Percentiles rank a stretch among this genome's conserved stretches.
Evolutionary conservation across 23 tunicate species (phyloP).

Genomic region (Trididemnum clinides): DNA sequence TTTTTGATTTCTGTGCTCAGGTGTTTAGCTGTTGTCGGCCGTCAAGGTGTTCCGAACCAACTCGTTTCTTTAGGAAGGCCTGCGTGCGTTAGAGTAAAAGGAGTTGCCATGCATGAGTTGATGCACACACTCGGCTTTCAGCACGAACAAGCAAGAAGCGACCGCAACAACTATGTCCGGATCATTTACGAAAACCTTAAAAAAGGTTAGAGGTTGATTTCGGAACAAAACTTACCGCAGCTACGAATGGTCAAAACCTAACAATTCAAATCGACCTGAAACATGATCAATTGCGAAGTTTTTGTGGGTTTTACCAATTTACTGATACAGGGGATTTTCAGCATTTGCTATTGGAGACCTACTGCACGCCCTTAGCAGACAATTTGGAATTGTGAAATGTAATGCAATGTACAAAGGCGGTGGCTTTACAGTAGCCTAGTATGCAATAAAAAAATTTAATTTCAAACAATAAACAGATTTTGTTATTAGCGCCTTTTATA

Average conservation of each 20-base stretch:
- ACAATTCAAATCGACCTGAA: too few relatives aligned
- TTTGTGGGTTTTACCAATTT: too few relatives aligned
- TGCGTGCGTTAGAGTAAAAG: slow-evolving; percentile 74
- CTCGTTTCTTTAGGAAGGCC: slow-evolving; percentile 82
- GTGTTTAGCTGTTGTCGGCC: slow-evolving; percentile 91
- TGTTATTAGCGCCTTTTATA: too few relatives aligned
- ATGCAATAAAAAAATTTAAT: too few relatives aligned
- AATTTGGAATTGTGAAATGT: too few relatives aligned
- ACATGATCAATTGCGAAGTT: too few relatives aligned
- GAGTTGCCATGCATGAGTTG: slow-evolving; percentile 85
- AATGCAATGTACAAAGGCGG: too few relatives aligned
- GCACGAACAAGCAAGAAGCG: slow-evolving; percentile 94
- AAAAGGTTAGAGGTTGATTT: not conserved
- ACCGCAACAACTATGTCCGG: slow-evolving; percentile 86
- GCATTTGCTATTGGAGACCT: too few relatives aligned
- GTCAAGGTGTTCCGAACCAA: slow-evolving; percentile 64
- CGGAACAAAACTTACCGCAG: not conserved
- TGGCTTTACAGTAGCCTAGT: too few relatives aligned
- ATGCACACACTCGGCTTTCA: slow-evolving; percentile 95
- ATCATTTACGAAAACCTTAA: slow-evolving; percentile 61
- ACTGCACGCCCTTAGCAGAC: too few relatives aligned
- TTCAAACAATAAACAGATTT: too few relatives aligned
- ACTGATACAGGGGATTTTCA: too few relatives aligned
- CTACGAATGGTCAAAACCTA: not conserved
- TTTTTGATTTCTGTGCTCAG: slow-evolving; percentile 16